Evolutionary conservation across 1,140 invertebrate genomes (phyloP), one percentile per base, ranked within the genome.

Genomic region (Penaeus vannamei): DNA sequence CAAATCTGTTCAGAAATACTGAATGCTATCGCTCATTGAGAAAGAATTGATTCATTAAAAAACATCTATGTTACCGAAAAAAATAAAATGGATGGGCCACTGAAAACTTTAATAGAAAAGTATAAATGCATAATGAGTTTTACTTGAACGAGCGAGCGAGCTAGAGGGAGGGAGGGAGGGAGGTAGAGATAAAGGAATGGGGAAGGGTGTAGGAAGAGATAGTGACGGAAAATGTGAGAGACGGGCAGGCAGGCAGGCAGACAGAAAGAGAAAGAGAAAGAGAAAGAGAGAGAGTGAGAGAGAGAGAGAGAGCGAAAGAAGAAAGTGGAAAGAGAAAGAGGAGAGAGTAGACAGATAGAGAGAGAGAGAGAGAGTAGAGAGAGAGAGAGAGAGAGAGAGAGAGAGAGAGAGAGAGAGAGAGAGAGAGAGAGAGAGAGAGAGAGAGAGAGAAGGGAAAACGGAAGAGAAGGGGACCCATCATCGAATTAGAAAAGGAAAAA

Each of bases 341-440:
- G 69, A 72, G 69, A 72, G 26, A 10, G 26, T 2, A 23, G 3
- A 2, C n/a, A 20, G 2, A 26, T 2, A 23, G 69, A 2, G 32
- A 7, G 26, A 8, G 26, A 36, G 0, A 10, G 69, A n/a, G 4
- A 7, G 26, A 17, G 5, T 36, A 23, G 0, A n/a, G 66, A 72
- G 66, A 72, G 66, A 72, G n/a, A 72, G n/a, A 72, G 69, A 72
- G 20, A 26, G 69, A 26, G n/a, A 72, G 69, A 72, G 69, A 26
- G 69, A 72, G 69, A 72, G 69, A 26, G n/a, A 72, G 69, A 26
- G n/a, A 26, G n/a, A 26, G 69, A 72, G n/a, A 29, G 10, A 69
- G 10, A 2, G 66, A 69, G 66, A 69, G 66, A 69, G 66, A 69
- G 66, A 69, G 66, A 69, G 66, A 69, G 66, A 69, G 66, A 69